Percentiles rank a stretch among this genome's conserved stretches.
phyloP scores from a whole-genome alignment of 1,140 invertebrate species.

The Steinernema feltiae region DNA sequence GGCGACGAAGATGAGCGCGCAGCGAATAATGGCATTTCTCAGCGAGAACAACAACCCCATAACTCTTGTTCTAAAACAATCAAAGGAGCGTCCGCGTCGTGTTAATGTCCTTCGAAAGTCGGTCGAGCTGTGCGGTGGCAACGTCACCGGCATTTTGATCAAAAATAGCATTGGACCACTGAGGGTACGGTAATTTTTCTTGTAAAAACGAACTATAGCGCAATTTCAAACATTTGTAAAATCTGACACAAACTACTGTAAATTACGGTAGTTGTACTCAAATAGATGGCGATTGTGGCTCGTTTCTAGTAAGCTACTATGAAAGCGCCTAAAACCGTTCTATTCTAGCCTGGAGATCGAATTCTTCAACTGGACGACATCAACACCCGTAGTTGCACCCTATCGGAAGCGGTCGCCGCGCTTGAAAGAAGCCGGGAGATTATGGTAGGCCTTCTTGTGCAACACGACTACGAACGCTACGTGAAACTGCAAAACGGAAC shows the following conservation, averaged over 20 bases:
- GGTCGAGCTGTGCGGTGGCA: slow-evolving; percentile 37
- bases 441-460: slow-evolving; percentile 3
- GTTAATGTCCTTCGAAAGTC: slow-evolving; percentile 22
- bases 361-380: slow-evolving; percentile 4
- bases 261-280: too few relatives aligned
- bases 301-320: too few relatives aligned
- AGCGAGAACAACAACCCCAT: slow-evolving; percentile 15
- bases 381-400: background rate
- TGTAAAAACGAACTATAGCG: too few relatives aligned
- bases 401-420: background rate
- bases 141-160: slow-evolving; percentile 34
- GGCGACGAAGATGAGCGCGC: slow-evolving; percentile 26
- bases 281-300: too few relatives aligned
- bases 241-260: too few relatives aligned
- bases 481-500: slow-evolving; percentile 27
- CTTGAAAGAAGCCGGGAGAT: background rate
- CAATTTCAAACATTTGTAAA: too few relatives aligned
- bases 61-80: background rate
- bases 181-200: background rate
- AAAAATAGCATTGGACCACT: slow-evolving; percentile 10
- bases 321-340: too few relatives aligned
- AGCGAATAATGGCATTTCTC: slow-evolving; percentile 17
- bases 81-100: slow-evolving; percentile 23
- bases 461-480: slow-evolving; percentile 11
- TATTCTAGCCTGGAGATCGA: background rate